Evolutionary conservation across 2,113 vertebrate genomes (phyloP).

Genomic region (Poicephalus meyeri): DNA sequence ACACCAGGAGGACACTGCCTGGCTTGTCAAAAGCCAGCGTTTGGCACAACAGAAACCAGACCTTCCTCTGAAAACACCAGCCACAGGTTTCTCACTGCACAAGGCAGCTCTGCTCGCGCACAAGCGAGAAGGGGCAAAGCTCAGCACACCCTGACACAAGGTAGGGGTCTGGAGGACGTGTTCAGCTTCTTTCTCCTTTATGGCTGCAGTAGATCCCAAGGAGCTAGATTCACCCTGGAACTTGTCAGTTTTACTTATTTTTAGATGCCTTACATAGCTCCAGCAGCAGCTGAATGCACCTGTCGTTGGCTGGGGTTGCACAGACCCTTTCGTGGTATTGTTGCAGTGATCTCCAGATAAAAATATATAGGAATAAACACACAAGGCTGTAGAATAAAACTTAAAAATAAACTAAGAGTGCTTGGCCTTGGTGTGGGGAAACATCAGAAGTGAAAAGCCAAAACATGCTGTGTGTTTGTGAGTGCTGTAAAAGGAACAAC

Average conservation of each 20-base stretch:
- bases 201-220: background rate
- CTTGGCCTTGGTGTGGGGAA: background rate
- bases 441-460: slow-evolving; percentile 4
- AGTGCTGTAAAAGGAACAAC: background rate
- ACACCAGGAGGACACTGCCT: background rate
- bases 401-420: background rate
- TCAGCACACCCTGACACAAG: background rate
- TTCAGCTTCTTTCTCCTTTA: background rate
- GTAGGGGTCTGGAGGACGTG: accelerated
- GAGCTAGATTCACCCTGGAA: background rate
- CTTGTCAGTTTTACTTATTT: background rate
- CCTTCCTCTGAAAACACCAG: background rate
- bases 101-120: background rate
- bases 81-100: background rate
- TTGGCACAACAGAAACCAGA: background rate
- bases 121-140: accelerated
- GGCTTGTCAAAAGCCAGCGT: background rate
- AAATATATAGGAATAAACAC: background rate
- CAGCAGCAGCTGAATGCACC: slow-evolving; percentile 42
- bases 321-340: background rate
- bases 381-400: background rate
- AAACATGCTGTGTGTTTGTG: background rate
- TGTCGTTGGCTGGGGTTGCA: background rate
- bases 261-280: background rate
- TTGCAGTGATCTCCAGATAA: background rate